Evolutionary conservation across 2,888 invertebrate species (phyloP).

Genomic region (Parochlus steinenii): DNA sequence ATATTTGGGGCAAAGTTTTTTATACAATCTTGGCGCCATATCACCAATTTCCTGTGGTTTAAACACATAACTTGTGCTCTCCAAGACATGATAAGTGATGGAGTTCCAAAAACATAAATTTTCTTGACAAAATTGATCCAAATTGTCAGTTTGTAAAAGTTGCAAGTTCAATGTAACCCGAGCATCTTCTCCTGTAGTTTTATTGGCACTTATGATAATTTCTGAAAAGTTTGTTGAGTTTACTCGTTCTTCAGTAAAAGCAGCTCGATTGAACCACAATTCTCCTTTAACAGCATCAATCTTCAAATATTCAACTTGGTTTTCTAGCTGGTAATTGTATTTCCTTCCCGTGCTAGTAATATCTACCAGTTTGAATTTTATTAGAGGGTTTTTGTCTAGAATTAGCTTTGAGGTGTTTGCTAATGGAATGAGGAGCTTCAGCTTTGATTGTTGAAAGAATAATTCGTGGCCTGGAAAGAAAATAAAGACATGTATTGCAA

Average conservation of each 20-base stretch:
- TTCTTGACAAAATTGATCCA: slow-evolving; percentile 1
- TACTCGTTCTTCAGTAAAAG: background rate
- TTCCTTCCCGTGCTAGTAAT: background rate
- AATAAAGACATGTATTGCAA: too few species aligned
- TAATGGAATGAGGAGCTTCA: slow-evolving; percentile 6
- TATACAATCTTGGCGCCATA: slow-evolving; percentile 28
- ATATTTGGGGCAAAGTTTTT: slow-evolving; percentile 33
- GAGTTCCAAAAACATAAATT: slow-evolving; percentile 8
- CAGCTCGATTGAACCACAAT: slow-evolving; percentile 7
- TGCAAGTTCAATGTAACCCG: slow-evolving; percentile 1
- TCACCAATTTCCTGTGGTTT: slow-evolving; percentile 24
- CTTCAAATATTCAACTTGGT: background rate
- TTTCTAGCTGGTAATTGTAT: too few species aligned
- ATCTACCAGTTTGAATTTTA: slow-evolving; percentile 9
- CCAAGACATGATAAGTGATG: slow-evolving; percentile 1
- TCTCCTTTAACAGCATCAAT: slow-evolving; percentile 4
- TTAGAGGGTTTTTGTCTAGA: slow-evolving; percentile 6
- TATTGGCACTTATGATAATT: background rate
- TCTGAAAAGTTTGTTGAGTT: background rate
- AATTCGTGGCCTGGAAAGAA: slow-evolving; percentile 3
- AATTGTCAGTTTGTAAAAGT: background rate
- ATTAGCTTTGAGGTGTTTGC: background rate
- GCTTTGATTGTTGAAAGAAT: background rate
- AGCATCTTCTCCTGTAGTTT: background rate
- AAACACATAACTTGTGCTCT: slow-evolving; percentile 9